Conservation (phyloP, 2,113 vertebrate species). For the Ia io region DNA sequence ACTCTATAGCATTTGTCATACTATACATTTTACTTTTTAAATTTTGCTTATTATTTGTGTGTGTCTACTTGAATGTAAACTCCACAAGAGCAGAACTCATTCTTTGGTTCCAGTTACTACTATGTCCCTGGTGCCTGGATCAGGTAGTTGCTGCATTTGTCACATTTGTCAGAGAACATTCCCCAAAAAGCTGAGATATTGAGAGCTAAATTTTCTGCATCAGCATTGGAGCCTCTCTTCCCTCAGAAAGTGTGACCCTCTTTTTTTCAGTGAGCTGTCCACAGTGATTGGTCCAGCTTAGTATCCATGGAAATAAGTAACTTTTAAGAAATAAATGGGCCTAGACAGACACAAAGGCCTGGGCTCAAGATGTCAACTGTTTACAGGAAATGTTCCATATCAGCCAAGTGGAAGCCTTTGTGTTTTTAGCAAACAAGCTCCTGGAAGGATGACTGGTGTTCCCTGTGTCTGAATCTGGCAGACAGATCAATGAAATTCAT, state of each 20-base stretch:
- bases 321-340: not conserved
- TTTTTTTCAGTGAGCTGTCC: not conserved
- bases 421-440: not conserved
- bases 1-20: not conserved
- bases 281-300: not conserved
- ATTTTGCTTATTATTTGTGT: not conserved
- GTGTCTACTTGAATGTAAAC: not conserved
- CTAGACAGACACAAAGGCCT: conserved; percentile 4
- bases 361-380: not conserved
- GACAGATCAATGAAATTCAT: conserved; percentile 36
- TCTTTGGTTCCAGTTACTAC: not conserved
- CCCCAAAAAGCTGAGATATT: not conserved
- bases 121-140: not conserved
- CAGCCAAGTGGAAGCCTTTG: not conserved
- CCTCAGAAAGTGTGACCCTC: not conserved
- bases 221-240: not conserved
- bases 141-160: not conserved
- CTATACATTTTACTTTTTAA: not conserved
- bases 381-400: conserved; percentile 19
- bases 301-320: not conserved
- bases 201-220: not conserved
- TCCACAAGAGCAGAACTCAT: not conserved
- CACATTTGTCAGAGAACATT: not conserved
- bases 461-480: not conserved
- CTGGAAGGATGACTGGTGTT: conserved; percentile 32